Evolutionary conservation across 2,797 vertebrate genomes (phyloP), one percentile per base, ranked within the genome.

Genomic region (Sorex maritimensis): DNA sequence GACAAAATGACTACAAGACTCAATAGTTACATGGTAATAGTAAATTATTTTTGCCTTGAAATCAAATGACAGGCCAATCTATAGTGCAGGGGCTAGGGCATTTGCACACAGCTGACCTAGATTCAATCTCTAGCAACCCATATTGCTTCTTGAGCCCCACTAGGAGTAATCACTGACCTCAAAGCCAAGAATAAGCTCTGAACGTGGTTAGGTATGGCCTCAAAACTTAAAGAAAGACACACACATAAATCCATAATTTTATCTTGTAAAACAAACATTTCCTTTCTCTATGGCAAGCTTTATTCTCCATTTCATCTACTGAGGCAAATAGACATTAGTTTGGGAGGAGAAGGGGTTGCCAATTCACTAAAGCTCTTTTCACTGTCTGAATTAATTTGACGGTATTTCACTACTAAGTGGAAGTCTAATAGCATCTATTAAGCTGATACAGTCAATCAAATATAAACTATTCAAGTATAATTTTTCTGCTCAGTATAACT

Each of bases 401-500:
- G 67, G 65, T 93, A 79, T 73, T 67, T 88, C 38, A 86, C 52
- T 55, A 38, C 24, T 73, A 41, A 80, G 14, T 14, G 86, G 34
- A 93, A 92, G 72, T 46, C 9, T n/a, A 58, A 0, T 44, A 75
- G 41, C 28, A 7, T 95, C 55, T 77, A 6, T 63, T 30, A 55
- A 24, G 46, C n/a, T 67, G 82, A 46, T 55, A 10, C 4, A 79
- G 7, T 88, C 30, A 68, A 65, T 28, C 24, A 80, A 81, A 73
- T 49, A n/a, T 11, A 83, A 74, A 61, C 28, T 81, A 69, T 78
- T 86, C 24, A 77, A 5, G 75, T 14, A 3, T 13, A 26, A 11
- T 88, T 75, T 5, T 86, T 90, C 81, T 85, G 21, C 55, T 80
- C 88, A 61, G 15, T 68, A 15, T 44, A 24, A 88, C 74, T 90